Evolutionary conservation across 2,797 vertebrate species (phyloP).

Genomic region (Erithacus rubecula): DNA sequence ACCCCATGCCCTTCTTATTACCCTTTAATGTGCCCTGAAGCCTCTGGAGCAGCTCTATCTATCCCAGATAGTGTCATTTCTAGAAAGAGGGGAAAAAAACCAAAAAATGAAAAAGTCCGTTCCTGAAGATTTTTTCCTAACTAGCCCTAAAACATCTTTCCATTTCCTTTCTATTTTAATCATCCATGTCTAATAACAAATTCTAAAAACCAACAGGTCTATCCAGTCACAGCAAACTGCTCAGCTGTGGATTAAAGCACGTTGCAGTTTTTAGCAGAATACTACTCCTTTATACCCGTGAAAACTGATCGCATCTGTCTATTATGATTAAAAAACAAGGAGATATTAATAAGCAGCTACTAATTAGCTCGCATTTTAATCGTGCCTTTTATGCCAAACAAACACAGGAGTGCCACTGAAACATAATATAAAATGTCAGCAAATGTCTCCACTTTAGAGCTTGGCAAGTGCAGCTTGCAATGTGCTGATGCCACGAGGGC

Average conservation of each 20-base stretch:
- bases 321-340: constrained; percentile 19
- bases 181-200: not conserved
- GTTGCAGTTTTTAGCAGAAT: not conserved
- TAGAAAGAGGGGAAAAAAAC: not conserved
- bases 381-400: not conserved
- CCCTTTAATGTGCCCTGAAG: constrained; percentile 66
- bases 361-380: constrained; percentile 28
- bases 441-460: constrained; percentile 4
- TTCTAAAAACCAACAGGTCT: not conserved
- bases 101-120: not conserved
- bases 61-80: constrained; percentile 21
- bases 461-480: not conserved
- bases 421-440: constrained; percentile 18
- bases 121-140: constrained; percentile 24
- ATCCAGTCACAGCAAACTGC: not conserved
- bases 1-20: constrained; percentile 81
- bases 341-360: constrained; percentile 26
- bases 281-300: not conserved
- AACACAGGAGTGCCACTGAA: constrained; percentile 15
- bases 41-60: constrained; percentile 53
- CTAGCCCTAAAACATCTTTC: not conserved
- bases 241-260: not conserved
- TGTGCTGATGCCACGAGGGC: not conserved
- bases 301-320: constrained; percentile 18
- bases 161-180: constrained; percentile 17